These are phyloP conservation scores for Istiophorus platypterus DNA, from an alignment of 2,113 vertebrate genomes.

Conservation along the genomic window DNA sequence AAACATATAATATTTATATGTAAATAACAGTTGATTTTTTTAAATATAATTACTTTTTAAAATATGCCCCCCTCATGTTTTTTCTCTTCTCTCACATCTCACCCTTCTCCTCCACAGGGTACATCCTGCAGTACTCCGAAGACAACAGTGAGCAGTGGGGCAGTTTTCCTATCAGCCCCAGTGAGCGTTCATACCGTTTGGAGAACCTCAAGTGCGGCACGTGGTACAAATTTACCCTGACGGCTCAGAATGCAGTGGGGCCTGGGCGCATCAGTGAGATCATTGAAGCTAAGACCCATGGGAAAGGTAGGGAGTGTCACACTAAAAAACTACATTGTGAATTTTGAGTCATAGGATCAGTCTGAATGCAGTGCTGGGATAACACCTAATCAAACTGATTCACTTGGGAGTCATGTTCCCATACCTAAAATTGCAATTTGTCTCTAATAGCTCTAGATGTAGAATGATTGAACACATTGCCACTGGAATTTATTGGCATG, in stretches of 20 bases:
- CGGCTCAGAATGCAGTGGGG: slow-evolving; percentile 98
- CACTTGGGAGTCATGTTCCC: background rate
- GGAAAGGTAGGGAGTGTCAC: slow-evolving; percentile 87
- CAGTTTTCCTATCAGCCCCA: slow-evolving; percentile 97
- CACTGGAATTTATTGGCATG: background rate
- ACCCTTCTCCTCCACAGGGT: slow-evolving; percentile 83
- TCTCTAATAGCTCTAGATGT: slow-evolving; percentile 10
- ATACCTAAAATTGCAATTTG: background rate
- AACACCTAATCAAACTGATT: background rate
- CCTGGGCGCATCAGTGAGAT: slow-evolving; percentile 99
- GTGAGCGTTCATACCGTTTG: slow-evolving; percentile 94
- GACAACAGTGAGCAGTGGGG: slow-evolving; percentile 99
- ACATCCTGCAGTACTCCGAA: slow-evolving; percentile 97
- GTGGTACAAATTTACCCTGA: slow-evolving; percentile 99
- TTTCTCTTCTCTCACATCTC: background rate
- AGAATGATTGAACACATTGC: background rate
- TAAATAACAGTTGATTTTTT: background rate
- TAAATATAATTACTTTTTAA: background rate
- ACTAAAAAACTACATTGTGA: background rate
- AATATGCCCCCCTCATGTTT: background rate
- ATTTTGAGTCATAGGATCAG: background rate
- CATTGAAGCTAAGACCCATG: slow-evolving; percentile 97
- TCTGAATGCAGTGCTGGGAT: background rate
- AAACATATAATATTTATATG: background rate
- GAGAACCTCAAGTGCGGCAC: slow-evolving; percentile 98